Evolutionary conservation across 2,113 vertebrate genomes (phyloP).

Genomic region (Meleagris gallopavo): DNA sequence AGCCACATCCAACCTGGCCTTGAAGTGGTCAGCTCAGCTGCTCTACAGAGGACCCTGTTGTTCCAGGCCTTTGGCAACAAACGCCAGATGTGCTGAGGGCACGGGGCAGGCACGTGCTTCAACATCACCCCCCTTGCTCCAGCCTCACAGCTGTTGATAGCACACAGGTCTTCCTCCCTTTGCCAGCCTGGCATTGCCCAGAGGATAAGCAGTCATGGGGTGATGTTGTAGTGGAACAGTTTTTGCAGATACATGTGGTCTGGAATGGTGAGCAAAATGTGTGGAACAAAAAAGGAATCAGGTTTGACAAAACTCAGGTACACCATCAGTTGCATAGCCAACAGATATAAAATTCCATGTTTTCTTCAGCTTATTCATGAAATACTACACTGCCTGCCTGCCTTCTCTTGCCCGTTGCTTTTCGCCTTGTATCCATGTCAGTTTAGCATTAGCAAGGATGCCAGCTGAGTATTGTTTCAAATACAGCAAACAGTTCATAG

Average conservation of each 20-base stretch:
- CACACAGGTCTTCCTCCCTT: neutral
- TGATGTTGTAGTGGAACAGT: neutral
- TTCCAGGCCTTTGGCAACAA: neutral
- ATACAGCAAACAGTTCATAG: neutral
- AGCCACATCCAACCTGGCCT: too few species aligned
- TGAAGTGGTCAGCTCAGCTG: neutral
- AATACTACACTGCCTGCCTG: neutral
- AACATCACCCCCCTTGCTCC: neutral
- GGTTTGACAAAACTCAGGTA: too few species aligned
- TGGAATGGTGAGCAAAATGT: neutral
- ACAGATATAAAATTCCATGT: neutral
- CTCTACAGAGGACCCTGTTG: neutral
- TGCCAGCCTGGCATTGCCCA: neutral
- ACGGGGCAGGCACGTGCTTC: accelerated
- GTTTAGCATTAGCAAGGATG: neutral
- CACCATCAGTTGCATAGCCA: neutral
- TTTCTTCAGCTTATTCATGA: too few species aligned
- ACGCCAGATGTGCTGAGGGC: neutral
- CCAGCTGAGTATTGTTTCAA: neutral
- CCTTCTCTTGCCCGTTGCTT: neutral
- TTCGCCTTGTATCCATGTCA: neutral
- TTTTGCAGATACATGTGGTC: neutral
- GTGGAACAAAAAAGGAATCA: neutral
- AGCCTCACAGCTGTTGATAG: neutral
- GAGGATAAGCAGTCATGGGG: neutral